Conservation (phyloP, 2,113 vertebrate species). For the Vanacampus margaritifer region DNA sequence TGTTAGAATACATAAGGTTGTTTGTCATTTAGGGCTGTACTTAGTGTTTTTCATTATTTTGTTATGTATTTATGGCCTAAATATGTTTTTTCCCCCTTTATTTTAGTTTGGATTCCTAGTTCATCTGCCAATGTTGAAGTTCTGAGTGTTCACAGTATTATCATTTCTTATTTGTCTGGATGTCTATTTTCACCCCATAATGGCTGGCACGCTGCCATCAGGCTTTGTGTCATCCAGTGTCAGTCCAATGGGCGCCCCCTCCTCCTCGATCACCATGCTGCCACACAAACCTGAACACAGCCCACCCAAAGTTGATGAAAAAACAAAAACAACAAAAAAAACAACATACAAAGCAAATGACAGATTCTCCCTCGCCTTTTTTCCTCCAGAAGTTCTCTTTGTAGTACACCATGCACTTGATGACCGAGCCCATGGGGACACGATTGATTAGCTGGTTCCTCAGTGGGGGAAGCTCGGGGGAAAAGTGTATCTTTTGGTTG, state of each 20-base stretch:
- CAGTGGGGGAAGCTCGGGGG: slow-evolving; percentile 84
- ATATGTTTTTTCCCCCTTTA: no score
- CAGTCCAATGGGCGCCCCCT: slow-evolving; percentile 85
- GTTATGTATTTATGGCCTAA: no score
- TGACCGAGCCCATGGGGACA: slow-evolving; percentile 93
- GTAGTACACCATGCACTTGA: slow-evolving; percentile 98
- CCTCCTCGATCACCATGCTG: slow-evolving; percentile 93
- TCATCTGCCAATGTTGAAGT: no score
- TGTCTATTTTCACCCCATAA: slow-evolving; percentile 83
- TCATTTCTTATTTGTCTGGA: no score
- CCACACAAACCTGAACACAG: slow-evolving; percentile 84
- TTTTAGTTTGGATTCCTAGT: no score
- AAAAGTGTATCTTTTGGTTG: slow-evolving; percentile 90
- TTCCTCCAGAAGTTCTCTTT: slow-evolving; percentile 94
- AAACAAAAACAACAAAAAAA: no score
- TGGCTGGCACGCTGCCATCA: slow-evolving; percentile 84
- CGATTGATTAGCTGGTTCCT: slow-evolving; percentile 92
- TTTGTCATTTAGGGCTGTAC: no score
- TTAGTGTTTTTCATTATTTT: no score
- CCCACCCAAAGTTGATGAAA: not conserved
- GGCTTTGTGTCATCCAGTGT: slow-evolving; percentile 95
- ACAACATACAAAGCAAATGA: not conserved
- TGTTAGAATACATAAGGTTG: no score
- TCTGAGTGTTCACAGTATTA: no score
- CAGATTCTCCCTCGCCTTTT: slow-evolving; percentile 70